phyloP scores from a whole-genome alignment of 1,140 invertebrate species.

The Andricus grossulariae region DNA sequence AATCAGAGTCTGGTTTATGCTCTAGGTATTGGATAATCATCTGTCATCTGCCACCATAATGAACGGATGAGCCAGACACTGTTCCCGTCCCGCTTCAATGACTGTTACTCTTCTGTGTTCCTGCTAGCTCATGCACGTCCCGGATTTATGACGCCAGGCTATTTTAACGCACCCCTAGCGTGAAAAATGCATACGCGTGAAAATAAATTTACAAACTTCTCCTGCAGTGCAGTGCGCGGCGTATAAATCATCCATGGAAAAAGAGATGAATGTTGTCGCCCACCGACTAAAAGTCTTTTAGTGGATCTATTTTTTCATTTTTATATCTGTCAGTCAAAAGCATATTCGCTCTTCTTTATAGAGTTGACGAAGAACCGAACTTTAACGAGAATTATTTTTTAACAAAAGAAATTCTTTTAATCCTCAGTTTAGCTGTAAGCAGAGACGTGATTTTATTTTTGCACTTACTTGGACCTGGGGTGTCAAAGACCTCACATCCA shows the following conservation, averaged over 20 bases:
- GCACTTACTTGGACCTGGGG: too few relatives aligned
- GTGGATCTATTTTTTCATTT: background rate
- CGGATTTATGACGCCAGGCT: conserved; percentile 16
- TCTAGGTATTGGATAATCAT: conserved; percentile 21
- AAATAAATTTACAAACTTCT: conserved; percentile 30
- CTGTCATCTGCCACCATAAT: conserved; percentile 23
- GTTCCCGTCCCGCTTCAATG: conserved; percentile 27
- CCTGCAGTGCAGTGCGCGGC: background rate
- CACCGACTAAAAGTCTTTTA: conserved; percentile 27
- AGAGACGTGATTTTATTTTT: too few relatives aligned
- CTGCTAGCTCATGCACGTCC: background rate
- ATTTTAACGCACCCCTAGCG: conserved; percentile 21
- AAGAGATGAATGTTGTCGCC: conserved; percentile 28
- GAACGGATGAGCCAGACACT: conserved; percentile 30
- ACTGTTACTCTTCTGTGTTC: background rate
- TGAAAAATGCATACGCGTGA: conserved; percentile 30
- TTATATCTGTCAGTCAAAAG: conserved; percentile 10
- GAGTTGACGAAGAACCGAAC: too few relatives aligned
- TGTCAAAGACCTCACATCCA: too few relatives aligned
- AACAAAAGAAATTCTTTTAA: too few relatives aligned
- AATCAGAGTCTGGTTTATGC: conserved; percentile 18
- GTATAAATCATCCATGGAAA: conserved; percentile 18
- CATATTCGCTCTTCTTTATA: too few relatives aligned
- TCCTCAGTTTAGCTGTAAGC: too few relatives aligned
- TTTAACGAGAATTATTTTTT: too few relatives aligned